Conservation (phyloP, 1,140 invertebrate genomes). For the Plutomurus gul region DNA sequence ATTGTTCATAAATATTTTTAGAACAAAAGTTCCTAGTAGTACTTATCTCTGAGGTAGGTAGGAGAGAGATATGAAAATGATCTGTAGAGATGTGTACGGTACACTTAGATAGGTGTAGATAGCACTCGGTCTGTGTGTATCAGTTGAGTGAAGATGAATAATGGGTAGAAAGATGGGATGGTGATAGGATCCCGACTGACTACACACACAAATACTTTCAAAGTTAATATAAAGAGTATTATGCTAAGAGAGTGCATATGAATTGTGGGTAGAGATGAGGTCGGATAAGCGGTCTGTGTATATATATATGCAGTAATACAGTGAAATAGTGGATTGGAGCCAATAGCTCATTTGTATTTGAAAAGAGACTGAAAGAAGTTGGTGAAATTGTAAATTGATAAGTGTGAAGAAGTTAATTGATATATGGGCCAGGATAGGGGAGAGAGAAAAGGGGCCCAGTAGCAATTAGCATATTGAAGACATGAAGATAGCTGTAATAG, state of each 20-base stretch:
- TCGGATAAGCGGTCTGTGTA: not conserved
- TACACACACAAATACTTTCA: too few species aligned
- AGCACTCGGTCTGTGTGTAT: too few species aligned
- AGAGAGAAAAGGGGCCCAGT: not conserved
- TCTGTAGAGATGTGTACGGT: not conserved
- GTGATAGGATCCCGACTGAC: too few species aligned
- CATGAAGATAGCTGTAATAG: not conserved
- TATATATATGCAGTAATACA: not conserved
- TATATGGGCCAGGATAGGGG: not conserved
- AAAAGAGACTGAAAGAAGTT: not conserved
- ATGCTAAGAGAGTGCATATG: too few species aligned
- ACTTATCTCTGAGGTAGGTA: not conserved
- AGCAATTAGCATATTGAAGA: conserved; percentile 26
- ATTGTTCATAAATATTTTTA: not conserved
- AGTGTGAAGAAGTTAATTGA: conserved; percentile 44
- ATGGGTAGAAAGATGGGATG: too few species aligned
- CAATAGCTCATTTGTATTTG: conserved; percentile 27
- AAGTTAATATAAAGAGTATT: too few species aligned
- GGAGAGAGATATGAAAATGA: not conserved
- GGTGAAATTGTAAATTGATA: conserved; percentile 32
- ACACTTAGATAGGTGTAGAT: too few species aligned
- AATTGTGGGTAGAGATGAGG: too few species aligned
- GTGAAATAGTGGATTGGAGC: conserved; percentile 22
- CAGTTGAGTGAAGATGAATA: too few species aligned
- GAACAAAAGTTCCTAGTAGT: not conserved